Evolutionary conservation across 2,888 invertebrate species (phyloP).

Genomic region (Timema cristinae): DNA sequence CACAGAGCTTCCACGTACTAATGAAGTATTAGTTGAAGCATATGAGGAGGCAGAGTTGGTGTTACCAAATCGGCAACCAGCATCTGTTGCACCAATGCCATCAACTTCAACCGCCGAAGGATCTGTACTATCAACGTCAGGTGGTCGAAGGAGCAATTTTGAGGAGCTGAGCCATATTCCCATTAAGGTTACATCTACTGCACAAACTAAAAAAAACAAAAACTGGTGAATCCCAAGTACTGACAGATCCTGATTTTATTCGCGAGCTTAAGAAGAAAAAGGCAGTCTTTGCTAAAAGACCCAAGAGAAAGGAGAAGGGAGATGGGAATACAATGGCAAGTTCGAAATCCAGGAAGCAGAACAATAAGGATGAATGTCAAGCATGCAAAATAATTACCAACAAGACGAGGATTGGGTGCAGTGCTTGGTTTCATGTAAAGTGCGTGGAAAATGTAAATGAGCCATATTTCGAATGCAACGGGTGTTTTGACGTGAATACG

Average conservation of each 20-base stretch:
- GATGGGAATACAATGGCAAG: neutral
- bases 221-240: neutral
- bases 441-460: slow-evolving; percentile 1
- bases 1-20: neutral
- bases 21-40: slow-evolving; percentile 1
- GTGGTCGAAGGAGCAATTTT: neutral
- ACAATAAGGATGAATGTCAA: neutral
- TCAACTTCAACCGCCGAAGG: neutral
- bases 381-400: slow-evolving; percentile 1
- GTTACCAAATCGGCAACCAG: neutral
- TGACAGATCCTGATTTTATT: neutral
- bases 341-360: neutral
- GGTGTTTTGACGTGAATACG: no score
- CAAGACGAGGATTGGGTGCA: slow-evolving; percentile 4
- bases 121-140: neutral
- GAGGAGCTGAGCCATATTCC: slow-evolving; percentile 10
- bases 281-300: neutral
- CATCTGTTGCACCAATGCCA: neutral
- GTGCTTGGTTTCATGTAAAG: neutral
- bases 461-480: neutral
- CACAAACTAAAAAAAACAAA: neutral
- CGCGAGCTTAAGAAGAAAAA: slow-evolving; percentile 6
- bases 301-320: neutral
- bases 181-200: slow-evolving; percentile 6
- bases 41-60: neutral